Evolutionary conservation across 1,140 invertebrate genomes (phyloP).

Genomic region (Magallana ariakensis): DNA sequence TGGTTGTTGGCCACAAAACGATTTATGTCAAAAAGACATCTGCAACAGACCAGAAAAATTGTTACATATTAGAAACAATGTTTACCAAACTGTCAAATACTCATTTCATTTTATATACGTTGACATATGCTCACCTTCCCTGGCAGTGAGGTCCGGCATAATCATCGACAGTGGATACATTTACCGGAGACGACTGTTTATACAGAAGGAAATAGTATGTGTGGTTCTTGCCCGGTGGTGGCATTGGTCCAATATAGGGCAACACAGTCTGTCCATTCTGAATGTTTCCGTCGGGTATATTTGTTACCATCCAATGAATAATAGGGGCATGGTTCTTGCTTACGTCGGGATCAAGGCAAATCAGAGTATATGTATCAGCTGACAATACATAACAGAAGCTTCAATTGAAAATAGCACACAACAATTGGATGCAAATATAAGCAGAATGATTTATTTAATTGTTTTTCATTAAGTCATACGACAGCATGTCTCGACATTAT

Average conservation of each 20-base stretch:
- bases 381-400: no score
- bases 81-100: no score
- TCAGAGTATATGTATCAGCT: constrained; percentile 49
- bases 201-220: constrained; percentile 64
- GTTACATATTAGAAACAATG: no score
- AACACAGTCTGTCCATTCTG: constrained; percentile 55
- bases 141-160: constrained; percentile 10
- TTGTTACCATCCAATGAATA: constrained; percentile 63
- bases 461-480: no score
- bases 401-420: no score
- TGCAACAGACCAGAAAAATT: constrained; percentile 24
- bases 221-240: constrained; percentile 56
- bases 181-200: constrained; percentile 43
- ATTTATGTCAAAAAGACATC: constrained; percentile 58
- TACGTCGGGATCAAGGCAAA: constrained; percentile 61
- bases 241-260: constrained; percentile 61
- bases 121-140: neutral
- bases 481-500: no score
- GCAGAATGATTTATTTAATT: no score
- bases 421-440: no score
- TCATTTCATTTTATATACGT: no score
- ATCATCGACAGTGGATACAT: neutral
- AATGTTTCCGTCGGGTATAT: constrained; percentile 58
- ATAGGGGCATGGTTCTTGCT: constrained; percentile 50
- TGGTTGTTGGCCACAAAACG: constrained; percentile 48